Percentiles rank a stretch among this genome's conserved stretches.
phyloP scores from a whole-genome alignment of 2,888 invertebrate species.

The Embidobia sp. region DNA sequence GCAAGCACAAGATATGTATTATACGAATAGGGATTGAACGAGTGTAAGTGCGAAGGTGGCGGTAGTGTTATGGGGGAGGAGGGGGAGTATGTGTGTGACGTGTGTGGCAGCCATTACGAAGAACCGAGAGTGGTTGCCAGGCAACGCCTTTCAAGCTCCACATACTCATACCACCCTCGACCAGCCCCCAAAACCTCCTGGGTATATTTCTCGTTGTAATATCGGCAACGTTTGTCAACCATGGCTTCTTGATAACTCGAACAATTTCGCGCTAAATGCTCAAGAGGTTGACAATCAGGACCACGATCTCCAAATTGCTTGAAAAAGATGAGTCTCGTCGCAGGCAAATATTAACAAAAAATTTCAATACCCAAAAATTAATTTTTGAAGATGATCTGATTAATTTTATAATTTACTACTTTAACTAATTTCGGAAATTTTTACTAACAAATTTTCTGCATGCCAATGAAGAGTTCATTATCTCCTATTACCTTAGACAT shows the following conservation, averaged over 20 bases:
- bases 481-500: too few relatives aligned
- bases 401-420: too few relatives aligned
- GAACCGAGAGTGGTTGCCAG: conserved; percentile 78
- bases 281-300: conserved; percentile 22
- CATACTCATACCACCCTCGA: conserved; percentile 76
- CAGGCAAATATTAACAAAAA: too few relatives aligned
- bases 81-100: conserved; percentile 76
- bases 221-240: conserved; percentile 73
- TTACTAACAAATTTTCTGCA: too few relatives aligned
- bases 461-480: too few relatives aligned
- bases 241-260: conserved; percentile 70
- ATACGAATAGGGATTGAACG: conserved; percentile 68
- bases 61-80: conserved; percentile 72
- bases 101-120: conserved; percentile 75
- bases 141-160: conserved; percentile 77
- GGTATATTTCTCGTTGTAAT: conserved; percentile 63
- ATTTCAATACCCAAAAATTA: too few relatives aligned
- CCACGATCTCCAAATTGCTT: conserved; percentile 13
- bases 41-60: conserved; percentile 65
- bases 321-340: neutral
- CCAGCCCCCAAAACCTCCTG: conserved; percentile 69
- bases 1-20: conserved; percentile 73
- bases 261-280: conserved; percentile 65
- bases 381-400: neutral
- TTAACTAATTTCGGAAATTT: too few relatives aligned